These are phyloP conservation scores for Calonectris borealis DNA, from an alignment of 2,113 vertebrate genomes.

Conservation along the genomic window DNA sequence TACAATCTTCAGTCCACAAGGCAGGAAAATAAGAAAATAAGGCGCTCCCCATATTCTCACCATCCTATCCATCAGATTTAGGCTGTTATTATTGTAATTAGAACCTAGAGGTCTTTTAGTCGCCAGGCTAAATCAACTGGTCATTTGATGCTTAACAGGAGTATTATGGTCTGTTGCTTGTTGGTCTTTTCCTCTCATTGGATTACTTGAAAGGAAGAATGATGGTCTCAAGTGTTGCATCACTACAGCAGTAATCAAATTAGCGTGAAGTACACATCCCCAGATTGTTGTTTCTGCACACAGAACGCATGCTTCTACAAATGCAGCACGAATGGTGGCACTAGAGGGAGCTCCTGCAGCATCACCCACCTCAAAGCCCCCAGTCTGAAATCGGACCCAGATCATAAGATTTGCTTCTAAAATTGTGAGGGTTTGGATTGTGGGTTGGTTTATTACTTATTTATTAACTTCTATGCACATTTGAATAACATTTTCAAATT, in stretches of 20 bases:
- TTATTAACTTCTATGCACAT: neutral
- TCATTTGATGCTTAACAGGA: neutral
- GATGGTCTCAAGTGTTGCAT: neutral
- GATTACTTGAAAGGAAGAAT: neutral
- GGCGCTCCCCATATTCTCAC: neutral
- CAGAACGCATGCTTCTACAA: rapidly evolving
- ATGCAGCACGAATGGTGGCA: neutral
- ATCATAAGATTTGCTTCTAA: neutral
- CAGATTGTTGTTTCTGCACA: rapidly evolving
- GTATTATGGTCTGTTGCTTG: neutral
- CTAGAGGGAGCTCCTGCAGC: slow-evolving; percentile 22
- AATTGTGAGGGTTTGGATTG: neutral
- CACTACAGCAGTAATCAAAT: neutral
- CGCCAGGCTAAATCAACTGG: neutral
- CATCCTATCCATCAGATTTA: neutral
- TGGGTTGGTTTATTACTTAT: neutral
- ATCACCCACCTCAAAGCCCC: neutral
- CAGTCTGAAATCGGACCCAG: neutral
- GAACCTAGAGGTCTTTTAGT: neutral
- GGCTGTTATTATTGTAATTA: neutral
- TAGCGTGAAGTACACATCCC: rapidly evolving
- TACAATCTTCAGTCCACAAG: neutral
- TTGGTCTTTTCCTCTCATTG: neutral
- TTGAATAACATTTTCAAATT: neutral
- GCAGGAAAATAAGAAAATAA: neutral